phyloP scores from a whole-genome alignment of 2,888 invertebrate species.

The Monoplex corrugatus region DNA sequence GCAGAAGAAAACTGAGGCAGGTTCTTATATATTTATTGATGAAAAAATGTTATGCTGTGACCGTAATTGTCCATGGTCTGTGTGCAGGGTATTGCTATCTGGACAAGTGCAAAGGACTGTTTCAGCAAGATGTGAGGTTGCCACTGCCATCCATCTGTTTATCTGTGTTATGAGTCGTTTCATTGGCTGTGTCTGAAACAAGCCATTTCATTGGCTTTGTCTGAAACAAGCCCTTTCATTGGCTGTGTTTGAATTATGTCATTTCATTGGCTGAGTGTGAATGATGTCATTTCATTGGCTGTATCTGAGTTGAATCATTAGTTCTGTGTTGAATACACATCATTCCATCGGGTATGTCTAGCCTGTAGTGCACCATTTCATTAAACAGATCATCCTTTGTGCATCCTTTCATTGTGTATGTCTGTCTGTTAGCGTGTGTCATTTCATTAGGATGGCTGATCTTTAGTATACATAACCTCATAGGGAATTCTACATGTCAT shows the following conservation, averaged over 20 bases:
- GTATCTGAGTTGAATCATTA: too few relatives aligned
- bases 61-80: background rate
- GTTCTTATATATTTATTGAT: too few relatives aligned
- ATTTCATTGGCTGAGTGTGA: background rate
- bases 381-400: too few relatives aligned
- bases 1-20: too few relatives aligned
- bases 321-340: too few relatives aligned
- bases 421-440: background rate
- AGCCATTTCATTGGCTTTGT: background rate
- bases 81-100: conserved; percentile 76
- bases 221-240: background rate
- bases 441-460: too few relatives aligned
- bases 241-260: background rate
- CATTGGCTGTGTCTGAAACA: background rate
- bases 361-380: background rate
- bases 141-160: background rate
- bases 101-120: conserved; percentile 78
- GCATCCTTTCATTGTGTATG: too few relatives aligned
- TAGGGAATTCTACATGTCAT: too few relatives aligned
- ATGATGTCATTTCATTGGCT: background rate
- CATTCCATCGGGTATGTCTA: too few relatives aligned
- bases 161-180: background rate
- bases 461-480: too few relatives aligned
- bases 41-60: too few relatives aligned
- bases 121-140: conserved; percentile 73